Evolutionary conservation across 1,140 invertebrate species (phyloP), one percentile per base, ranked within the genome.

Genomic region (Stegodyphus mimosarum): DNA sequence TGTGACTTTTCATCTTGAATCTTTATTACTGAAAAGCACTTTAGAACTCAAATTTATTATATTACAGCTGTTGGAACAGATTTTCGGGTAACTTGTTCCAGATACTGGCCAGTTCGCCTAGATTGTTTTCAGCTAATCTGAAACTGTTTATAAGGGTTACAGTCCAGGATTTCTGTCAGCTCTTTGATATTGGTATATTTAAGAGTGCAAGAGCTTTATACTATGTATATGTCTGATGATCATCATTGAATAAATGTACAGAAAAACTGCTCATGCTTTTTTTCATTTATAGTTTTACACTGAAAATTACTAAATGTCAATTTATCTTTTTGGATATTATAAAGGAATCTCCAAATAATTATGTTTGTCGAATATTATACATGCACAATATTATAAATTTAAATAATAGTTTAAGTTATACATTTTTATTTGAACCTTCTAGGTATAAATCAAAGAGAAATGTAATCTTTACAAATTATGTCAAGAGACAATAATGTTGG

Each of bases 201-300:
- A 87, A 78, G 79, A 81, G 87, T 87, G 86, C 87, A 87, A 87
- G 86, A 83, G 87, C 87, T 87, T 87, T 87, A 87, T 87, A 87
- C 87, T 79, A 76, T 87, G 85, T 86, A 87, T 87, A 87, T 87
- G 87, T 87, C 84, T 78, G 73, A 87, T 86, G 79, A 83, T 75
- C 85, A 87, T 77, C 77, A 83, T 83, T 75, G 74, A 87, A 87
- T 87, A 87, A 87, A 87, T 87, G 87, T 87, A 87, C 79, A 87
- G 79, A 83, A 83, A 86, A 78, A 77, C 66, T 85, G 52, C 10
- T 74, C 69, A 17, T 53, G 7, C 17, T 7, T 67, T 67, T 18
- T 17, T 67, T 60, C 5, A 60, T 60, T 60, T 60, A 15, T 60
- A 60, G 55, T 60, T 60, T 60, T 5, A 33, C 33, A 33, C 3